These are phyloP conservation scores for Syngnathus floridae DNA, from an alignment of 2,113 vertebrate species.

Conservation along the genomic window DNA sequence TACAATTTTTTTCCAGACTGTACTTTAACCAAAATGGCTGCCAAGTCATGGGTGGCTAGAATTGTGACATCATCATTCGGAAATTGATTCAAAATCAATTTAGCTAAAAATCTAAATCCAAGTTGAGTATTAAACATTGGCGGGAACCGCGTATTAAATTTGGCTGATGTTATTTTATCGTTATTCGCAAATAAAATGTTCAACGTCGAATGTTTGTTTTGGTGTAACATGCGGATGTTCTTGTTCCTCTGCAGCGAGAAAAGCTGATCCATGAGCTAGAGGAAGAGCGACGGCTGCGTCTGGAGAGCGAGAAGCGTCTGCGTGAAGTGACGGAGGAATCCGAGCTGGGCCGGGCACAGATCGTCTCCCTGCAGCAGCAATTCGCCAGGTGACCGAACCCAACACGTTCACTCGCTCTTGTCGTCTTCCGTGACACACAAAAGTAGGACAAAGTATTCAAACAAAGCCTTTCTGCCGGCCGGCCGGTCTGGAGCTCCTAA, in stretches of 20 bases:
- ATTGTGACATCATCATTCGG: no score
- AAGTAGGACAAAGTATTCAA: constrained; percentile 8
- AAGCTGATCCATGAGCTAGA: constrained; percentile 91
- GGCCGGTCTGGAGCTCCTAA: constrained; percentile 22
- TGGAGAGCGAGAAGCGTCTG: constrained; percentile 82
- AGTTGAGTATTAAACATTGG: no score
- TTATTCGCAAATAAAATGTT: no score
- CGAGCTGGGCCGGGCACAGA: constrained; percentile 77
- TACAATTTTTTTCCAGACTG: no score
- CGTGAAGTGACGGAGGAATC: constrained; percentile 83
- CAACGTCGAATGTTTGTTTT: no score
- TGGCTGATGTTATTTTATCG: no score
- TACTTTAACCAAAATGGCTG: no score
- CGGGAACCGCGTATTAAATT: no score
- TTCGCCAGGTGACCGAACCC: constrained; percentile 81
- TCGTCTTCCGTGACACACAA: constrained; percentile 1
- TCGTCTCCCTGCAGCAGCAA: constrained; percentile 81
- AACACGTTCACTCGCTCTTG: constrained; percentile 14
- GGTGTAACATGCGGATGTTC: not conserved
- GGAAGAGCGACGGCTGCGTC: constrained; percentile 83
- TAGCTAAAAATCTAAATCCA: no score
- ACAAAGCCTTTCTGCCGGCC: constrained; percentile 22
- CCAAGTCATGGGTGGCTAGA: no score
- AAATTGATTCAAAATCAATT: no score
- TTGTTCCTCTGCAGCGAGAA: constrained; percentile 74